Conservation (phyloP, 2,888 invertebrate genomes). For the Epiperipatus broadwayi region DNA sequence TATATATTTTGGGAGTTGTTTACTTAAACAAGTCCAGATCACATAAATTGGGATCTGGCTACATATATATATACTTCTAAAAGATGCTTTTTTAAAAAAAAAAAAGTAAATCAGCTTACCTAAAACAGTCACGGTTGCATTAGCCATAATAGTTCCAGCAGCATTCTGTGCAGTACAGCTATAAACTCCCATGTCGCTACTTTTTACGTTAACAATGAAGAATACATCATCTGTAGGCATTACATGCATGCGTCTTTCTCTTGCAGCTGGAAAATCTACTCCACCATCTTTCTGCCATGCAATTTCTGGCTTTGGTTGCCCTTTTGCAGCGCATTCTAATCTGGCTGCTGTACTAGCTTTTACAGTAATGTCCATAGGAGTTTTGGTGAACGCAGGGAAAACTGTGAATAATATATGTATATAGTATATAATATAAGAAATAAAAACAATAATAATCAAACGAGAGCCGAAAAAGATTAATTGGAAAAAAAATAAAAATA, state of each 20-base stretch:
- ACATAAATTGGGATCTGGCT: too few relatives aligned
- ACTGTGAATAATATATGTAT: constrained; percentile 41
- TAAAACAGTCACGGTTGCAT: constrained; percentile 61
- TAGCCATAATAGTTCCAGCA: constrained; percentile 65
- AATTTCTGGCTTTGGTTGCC: constrained; percentile 69
- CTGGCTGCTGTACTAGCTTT: constrained; percentile 65
- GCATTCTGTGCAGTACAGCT: constrained; percentile 78
- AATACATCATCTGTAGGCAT: constrained; percentile 77
- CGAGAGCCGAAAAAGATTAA: neutral
- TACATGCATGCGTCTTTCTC: constrained; percentile 76
- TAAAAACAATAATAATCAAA: neutral
- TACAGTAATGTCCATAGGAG: constrained; percentile 61
- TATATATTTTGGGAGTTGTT: too few relatives aligned
- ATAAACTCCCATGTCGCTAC: constrained; percentile 72
- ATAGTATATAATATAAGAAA: too few relatives aligned
- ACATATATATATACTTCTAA: too few relatives aligned
- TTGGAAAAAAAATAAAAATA: neutral
- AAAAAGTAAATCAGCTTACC: constrained; percentile 22
- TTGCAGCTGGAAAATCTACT: constrained; percentile 82
- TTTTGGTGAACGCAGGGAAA: constrained; percentile 65
- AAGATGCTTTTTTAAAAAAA: too few relatives aligned
- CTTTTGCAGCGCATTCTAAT: constrained; percentile 73
- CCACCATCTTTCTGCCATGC: constrained; percentile 69
- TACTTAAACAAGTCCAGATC: too few relatives aligned
- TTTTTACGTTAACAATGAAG: constrained; percentile 75